phyloP scores from a whole-genome alignment of 2,113 vertebrate species.

The Cebus imitator region DNA sequence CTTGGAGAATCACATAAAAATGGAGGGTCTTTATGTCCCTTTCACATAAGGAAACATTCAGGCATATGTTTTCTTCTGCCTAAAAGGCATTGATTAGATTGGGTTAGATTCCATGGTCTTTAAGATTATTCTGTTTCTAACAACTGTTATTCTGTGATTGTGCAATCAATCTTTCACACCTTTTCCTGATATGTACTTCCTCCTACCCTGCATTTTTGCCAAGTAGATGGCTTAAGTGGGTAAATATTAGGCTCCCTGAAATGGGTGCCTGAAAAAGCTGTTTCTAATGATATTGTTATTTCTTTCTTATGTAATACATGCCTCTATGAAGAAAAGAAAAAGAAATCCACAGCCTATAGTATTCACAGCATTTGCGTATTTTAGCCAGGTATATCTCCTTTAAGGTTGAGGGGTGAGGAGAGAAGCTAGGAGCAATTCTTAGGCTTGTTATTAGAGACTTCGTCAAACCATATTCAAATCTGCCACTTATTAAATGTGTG shows the following conservation, averaged over 20 bases:
- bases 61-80: background rate
- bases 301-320: background rate
- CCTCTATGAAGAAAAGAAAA: background rate
- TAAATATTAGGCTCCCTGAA: background rate
- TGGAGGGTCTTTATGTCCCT: background rate
- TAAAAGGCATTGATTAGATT: background rate
- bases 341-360: background rate
- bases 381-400: background rate
- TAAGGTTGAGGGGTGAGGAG: background rate
- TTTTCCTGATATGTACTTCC: background rate
- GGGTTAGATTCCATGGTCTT: background rate
- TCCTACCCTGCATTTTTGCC: background rate
- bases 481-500: background rate
- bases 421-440: background rate
- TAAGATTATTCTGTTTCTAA: background rate
- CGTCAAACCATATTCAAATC: background rate
- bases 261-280: background rate
- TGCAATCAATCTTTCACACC: background rate
- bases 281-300: background rate
- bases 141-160: background rate
- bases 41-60: background rate
- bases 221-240: background rate
- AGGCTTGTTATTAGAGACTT: slow-evolving; percentile 4
- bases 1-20: background rate
- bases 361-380: background rate